Evolutionary conservation across 2,888 invertebrate species (phyloP).

Genomic region (Mythimna pallens): DNA sequence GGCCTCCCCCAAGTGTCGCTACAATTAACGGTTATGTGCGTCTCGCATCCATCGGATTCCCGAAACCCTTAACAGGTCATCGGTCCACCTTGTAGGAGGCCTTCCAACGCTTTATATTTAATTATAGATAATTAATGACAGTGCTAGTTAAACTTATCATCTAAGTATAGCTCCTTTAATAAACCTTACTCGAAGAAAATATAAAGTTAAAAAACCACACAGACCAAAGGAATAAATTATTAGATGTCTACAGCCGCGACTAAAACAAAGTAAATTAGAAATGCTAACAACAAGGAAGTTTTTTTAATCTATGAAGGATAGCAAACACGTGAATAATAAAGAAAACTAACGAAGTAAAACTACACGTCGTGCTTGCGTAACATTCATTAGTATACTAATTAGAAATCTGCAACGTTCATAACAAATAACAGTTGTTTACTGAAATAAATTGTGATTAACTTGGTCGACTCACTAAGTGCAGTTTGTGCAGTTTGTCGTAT

Average conservation of each 20-base stretch:
- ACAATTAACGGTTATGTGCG: no score
- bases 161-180: not conserved
- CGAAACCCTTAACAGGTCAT: no score
- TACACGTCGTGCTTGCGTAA: constrained; percentile 9
- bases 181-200: not conserved
- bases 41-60: no score
- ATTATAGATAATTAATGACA: no score
- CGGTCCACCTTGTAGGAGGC: no score
- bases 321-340: not conserved
- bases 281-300: not conserved
- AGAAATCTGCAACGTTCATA: constrained; percentile 18
- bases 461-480: not conserved
- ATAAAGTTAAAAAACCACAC: not conserved
- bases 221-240: not conserved
- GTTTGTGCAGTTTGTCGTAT: constrained; percentile 3
- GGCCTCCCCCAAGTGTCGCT: no score
- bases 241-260: not conserved
- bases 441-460: constrained; percentile 24
- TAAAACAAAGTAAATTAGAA: not conserved
- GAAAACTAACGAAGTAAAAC: constrained; percentile 10
- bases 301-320: not conserved
- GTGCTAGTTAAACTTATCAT: not conserved
- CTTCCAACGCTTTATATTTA: no score
- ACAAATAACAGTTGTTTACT: constrained; percentile 27
- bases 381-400: constrained; percentile 25